phyloP scores from a whole-genome alignment of 2,888 invertebrate genomes.

The Drosophila sordidapex region DNA sequence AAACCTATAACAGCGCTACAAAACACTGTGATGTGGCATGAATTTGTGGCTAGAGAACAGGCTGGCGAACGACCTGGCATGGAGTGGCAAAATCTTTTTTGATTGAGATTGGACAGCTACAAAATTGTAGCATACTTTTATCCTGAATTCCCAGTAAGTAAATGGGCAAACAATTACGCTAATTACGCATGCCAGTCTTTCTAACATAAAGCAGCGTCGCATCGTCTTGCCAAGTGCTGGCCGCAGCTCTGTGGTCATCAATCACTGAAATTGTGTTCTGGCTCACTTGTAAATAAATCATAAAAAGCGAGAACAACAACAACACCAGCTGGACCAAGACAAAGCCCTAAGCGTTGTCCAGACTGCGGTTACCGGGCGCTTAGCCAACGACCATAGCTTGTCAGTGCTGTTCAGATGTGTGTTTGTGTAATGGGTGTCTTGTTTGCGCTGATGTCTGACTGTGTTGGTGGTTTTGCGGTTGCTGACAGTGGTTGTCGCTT shows the following conservation, averaged over 20 bases:
- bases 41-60: constrained; percentile 14
- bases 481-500: constrained; percentile 57
- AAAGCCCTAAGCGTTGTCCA: constrained; percentile 49
- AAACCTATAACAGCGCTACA: constrained; percentile 43
- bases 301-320: constrained; percentile 47
- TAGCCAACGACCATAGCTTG: constrained; percentile 29
- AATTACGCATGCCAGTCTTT: constrained; percentile 62
- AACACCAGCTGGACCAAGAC: constrained; percentile 23
- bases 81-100: constrained; percentile 15
- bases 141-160: constrained; percentile 17
- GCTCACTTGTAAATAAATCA: constrained; percentile 70
- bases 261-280: constrained; percentile 63
- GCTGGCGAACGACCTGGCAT: neutral
- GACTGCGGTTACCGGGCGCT: constrained; percentile 62
- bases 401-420: neutral
- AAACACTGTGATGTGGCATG: constrained; percentile 66
- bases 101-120: constrained; percentile 13
- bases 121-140: constrained; percentile 27
- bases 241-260: constrained; percentile 58
- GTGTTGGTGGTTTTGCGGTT: constrained; percentile 75
- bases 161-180: constrained; percentile 69
- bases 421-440: constrained; percentile 29
- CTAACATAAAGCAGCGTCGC: constrained; percentile 44
- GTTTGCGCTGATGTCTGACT: constrained; percentile 43
- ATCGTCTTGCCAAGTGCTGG: constrained; percentile 22